A percentile compares a stretch with the other conserved stretches of the same genome.
Conservation (phyloP, 2,888 invertebrate species). For the Hartigia nigra region DNA sequence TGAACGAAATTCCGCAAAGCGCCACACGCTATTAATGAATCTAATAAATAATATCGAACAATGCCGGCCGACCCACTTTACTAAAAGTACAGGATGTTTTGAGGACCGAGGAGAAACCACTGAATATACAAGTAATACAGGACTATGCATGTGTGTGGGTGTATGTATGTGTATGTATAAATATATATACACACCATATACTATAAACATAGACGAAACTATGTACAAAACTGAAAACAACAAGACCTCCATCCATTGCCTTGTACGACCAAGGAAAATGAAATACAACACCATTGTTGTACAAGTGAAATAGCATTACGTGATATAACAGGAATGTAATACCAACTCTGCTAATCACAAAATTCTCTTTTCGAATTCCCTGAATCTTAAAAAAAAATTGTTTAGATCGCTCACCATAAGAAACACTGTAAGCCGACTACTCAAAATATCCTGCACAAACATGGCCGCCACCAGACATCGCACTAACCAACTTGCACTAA, state of each 20-base stretch:
- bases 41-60: conserved; percentile 40
- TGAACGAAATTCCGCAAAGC: conserved; percentile 21
- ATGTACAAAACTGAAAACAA: neutral
- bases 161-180: too few species aligned
- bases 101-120: neutral
- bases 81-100: conserved; percentile 5
- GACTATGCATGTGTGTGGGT: too few species aligned
- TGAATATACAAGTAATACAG: neutral
- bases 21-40: conserved; percentile 27
- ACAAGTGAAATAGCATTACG: neutral
- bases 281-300: neutral
- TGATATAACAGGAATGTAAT: neutral
- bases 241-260: neutral
- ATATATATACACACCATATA: neutral
- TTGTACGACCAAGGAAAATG: neutral
- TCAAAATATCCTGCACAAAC: neutral
- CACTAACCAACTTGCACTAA: neutral
- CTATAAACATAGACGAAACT: neutral
- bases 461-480: neutral
- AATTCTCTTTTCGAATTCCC: neutral
- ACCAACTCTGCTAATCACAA: neutral
- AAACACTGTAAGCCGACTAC: neutral
- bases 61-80: conserved; percentile 32
- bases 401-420: neutral
- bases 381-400: neutral